These are phyloP conservation scores for Druon quercuslanigerum DNA, from an alignment of 1,140 invertebrate species.

Conservation along the genomic window DNA sequence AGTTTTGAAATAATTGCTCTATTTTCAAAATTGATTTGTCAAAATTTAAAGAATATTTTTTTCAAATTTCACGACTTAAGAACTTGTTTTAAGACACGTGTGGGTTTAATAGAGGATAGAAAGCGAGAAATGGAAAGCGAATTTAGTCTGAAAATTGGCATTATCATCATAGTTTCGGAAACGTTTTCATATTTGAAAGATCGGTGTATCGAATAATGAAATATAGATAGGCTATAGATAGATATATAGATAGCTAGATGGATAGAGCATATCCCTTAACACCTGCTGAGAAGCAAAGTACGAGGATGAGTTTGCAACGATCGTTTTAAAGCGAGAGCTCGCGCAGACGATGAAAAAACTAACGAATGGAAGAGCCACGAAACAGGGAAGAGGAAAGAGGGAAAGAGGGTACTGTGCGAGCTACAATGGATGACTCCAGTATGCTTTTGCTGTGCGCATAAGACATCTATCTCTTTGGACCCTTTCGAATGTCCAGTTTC, in stretches of 20 bases:
- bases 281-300: slow-evolving; percentile 37
- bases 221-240: background rate
- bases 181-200: background rate
- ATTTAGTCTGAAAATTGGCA: background rate
- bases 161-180: slow-evolving; percentile 1
- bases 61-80: background rate
- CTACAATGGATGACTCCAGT: slow-evolving; percentile 56
- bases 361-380: slow-evolving; percentile 45
- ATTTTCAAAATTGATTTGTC: too few species aligned
- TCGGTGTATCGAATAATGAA: background rate
- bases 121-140: background rate
- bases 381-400: slow-evolving; percentile 20
- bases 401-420: slow-evolving; percentile 44
- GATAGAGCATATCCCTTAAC: background rate
- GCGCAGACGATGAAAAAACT: slow-evolving; percentile 67
- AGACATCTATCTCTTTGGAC: slow-evolving; percentile 37
- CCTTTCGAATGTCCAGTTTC: slow-evolving; percentile 47
- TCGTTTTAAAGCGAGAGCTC: slow-evolving; percentile 59
- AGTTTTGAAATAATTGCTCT: too few species aligned
- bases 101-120: background rate
- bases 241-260: background rate
- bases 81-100: background rate
- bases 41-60: too few species aligned
- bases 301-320: slow-evolving; percentile 54
- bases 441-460: slow-evolving; percentile 43